Percentiles rank a stretch among this genome's conserved stretches.
phyloP scores from a whole-genome alignment of 2,113 vertebrate genomes.

The Narcine bancroftii region DNA sequence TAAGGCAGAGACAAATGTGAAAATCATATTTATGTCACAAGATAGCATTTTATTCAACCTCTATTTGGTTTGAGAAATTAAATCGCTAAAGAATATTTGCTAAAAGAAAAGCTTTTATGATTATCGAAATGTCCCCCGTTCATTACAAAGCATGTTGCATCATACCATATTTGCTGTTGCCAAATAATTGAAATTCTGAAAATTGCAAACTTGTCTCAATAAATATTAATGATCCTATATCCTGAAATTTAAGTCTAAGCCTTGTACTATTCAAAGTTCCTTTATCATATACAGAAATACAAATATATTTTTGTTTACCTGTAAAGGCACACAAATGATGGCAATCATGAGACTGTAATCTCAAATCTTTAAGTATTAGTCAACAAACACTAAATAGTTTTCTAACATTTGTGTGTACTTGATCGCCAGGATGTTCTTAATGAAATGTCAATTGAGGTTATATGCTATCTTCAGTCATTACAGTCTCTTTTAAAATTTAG shows the following conservation, averaged over 20 bases:
- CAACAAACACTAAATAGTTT: slow-evolving; percentile 8
- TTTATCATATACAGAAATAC: too few relatives aligned
- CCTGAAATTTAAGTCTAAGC: neutral
- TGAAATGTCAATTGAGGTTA: neutral
- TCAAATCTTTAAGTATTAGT: neutral
- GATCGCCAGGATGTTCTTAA: neutral
- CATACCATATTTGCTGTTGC: too few relatives aligned
- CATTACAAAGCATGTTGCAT: neutral
- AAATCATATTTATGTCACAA: neutral
- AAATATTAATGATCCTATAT: neutral
- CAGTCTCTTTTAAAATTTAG: neutral
- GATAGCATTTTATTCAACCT: neutral
- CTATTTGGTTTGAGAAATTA: neutral
- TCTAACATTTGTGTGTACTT: neutral
- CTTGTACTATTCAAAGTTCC: too few relatives aligned
- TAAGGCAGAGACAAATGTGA: neutral
- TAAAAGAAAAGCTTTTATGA: neutral
- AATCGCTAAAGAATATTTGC: neutral
- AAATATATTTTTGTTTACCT: too few relatives aligned
- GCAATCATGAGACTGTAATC: neutral
- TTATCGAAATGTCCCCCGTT: neutral
- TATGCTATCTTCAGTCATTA: neutral
- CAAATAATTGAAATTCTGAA: neutral
- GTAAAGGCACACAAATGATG: too few relatives aligned
- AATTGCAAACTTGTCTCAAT: neutral